Evolutionary conservation across 2,888 invertebrate species (phyloP).

Genomic region (Rotaria magnacalcarata): DNA sequence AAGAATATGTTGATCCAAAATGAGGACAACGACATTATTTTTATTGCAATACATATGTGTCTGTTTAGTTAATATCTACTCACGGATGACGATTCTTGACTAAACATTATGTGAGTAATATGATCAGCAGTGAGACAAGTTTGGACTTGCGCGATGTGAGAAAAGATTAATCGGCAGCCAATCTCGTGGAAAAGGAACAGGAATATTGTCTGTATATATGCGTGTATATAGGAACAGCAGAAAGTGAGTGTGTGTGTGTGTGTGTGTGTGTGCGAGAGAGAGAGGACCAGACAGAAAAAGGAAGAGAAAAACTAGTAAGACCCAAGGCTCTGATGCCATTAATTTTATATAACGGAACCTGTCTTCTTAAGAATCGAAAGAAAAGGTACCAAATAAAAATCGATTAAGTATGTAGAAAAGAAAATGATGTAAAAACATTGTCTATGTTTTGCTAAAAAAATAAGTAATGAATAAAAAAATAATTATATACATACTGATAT

Average conservation of each 20-base stretch:
- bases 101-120: background rate
- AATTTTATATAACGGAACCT: background rate
- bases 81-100: constrained; percentile 14
- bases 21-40: background rate
- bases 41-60: background rate
- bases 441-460: background rate
- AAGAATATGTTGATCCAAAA: background rate
- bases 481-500: background rate
- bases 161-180: background rate
- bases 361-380: background rate
- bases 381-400: background rate
- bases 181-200: background rate
- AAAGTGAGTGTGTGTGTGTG: background rate
- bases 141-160: background rate
- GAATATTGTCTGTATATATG: background rate
- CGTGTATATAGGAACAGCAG: background rate
- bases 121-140: background rate
- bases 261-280: background rate
- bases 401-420: background rate
- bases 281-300: background rate
- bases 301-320: background rate
- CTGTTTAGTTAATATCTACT: background rate
- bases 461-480: background rate
- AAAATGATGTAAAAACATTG: background rate
- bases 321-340: background rate